Base-by-base conservation (phyloP, 1,140 invertebrate genomes). In the Drosophila lini region DNA sequence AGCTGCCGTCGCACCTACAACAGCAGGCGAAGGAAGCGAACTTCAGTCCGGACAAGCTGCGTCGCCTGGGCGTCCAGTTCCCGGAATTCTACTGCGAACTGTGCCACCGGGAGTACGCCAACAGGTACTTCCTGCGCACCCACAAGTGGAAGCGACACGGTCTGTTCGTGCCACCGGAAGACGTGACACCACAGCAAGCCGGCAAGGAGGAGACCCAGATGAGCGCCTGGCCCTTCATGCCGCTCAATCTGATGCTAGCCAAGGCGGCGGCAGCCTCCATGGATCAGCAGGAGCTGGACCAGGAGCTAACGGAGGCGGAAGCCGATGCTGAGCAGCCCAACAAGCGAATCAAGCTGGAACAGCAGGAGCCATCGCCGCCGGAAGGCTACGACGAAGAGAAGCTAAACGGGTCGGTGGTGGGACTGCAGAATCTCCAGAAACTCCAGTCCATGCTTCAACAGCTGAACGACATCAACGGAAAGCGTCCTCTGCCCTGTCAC, bases 61-160 rank as follows among this genome's bases (percentile, higher is more conserved):
- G 95, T 4, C 94, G 95, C 63, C 93, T 97, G 32, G 97, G 97
- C 10, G 96, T 98, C 1, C 95, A 97, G 70, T 97, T 97, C 92
- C 95, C 96, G 3, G 97, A 98, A 80, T 96, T 97, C 13, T 98
- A 98, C 91, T 99, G 98, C 93, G 97, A 98, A 86, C 95, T 98
- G 48, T 99, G 98, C 91, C 97, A 97, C 90, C 98, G 98, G 91
- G 98, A 98, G 93, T 97, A 98, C 92, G 97, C 97, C 92, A 99
- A 98, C 91, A 98, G 98, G 90, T 98, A 98, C 89, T 98, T 98
- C 91, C 92, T 99, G 19, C 94, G 97, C 34, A 98, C 97, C 16
- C 98, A 99, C 92, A 97, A 98, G 80, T 94, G 97, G 92, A 96
- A 97, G 89, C 93, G 95, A n/a, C 96, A 97, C 83, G 96, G 96